Evolutionary conservation across 2,888 invertebrate genomes (phyloP).

Genomic region (Lomographa bimaculata): DNA sequence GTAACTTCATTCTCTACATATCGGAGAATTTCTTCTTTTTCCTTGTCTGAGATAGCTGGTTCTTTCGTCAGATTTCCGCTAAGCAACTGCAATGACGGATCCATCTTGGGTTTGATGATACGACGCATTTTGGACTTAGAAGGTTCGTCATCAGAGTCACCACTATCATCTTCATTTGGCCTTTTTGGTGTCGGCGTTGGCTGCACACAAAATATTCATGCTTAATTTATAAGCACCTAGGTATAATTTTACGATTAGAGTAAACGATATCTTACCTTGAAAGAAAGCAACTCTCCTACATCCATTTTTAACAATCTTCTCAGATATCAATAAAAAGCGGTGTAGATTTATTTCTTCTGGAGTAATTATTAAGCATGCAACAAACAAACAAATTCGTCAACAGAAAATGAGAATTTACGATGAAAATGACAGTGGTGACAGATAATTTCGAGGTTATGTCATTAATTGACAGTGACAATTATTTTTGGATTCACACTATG

Average conservation of each 20-base stretch:
- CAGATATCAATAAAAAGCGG: too few species aligned
- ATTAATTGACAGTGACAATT: too few species aligned
- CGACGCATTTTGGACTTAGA: slow-evolving; percentile 86
- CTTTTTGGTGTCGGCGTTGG: slow-evolving; percentile 93
- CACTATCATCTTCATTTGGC: slow-evolving; percentile 86
- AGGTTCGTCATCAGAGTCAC: slow-evolving; percentile 85
- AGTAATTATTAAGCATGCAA: too few species aligned
- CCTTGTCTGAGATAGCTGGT: slow-evolving; percentile 87
- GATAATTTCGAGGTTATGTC: too few species aligned
- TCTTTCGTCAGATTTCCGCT: slow-evolving; percentile 83
- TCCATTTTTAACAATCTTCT: slow-evolving; percentile 54
- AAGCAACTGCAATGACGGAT: slow-evolving; percentile 53
- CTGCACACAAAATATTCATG: slow-evolving; percentile 64
- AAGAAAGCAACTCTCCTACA: slow-evolving; percentile 76
- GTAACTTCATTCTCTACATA: slow-evolving; percentile 93
- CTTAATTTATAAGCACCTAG: neutral
- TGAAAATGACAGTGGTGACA: too few species aligned
- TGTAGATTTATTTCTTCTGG: too few species aligned
- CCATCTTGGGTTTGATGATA: slow-evolving; percentile 79
- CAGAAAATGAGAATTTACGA: too few species aligned
- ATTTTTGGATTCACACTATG: too few species aligned
- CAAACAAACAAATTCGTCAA: too few species aligned
- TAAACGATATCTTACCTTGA: slow-evolving; percentile 59
- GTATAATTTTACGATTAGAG: too few species aligned
- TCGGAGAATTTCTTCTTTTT: slow-evolving; percentile 90